Conservation (phyloP, 2,888 invertebrate genomes). For the Leptothorax acervorum region DNA sequence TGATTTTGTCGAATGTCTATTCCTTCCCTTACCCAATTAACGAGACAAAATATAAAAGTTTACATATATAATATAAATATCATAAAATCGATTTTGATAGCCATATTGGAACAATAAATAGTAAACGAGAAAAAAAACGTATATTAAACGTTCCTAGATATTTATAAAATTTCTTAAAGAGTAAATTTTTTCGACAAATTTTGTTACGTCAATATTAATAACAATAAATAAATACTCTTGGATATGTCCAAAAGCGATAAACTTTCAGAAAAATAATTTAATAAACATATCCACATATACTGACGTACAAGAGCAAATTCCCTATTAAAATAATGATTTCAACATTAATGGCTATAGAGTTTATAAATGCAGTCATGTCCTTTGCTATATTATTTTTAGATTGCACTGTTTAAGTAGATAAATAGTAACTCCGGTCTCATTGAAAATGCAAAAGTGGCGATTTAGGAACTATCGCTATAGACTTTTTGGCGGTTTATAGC, state of each 20-base stretch:
- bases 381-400: conserved; percentile 33
- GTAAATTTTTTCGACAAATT: conserved; percentile 16
- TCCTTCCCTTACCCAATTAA: conserved; percentile 21
- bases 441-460: conserved; percentile 46
- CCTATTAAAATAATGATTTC: conserved; percentile 36
- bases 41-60: conserved; percentile 2
- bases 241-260: background rate
- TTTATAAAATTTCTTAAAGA: conserved; percentile 4
- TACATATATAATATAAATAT: conserved; percentile 16
- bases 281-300: conserved; percentile 16
- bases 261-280: conserved; percentile 33
- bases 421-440: conserved; percentile 11
- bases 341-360: conserved; percentile 20
- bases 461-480: conserved; percentile 69
- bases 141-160: background rate
- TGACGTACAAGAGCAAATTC: conserved; percentile 24
- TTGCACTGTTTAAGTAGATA: conserved; percentile 43
- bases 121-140: background rate
- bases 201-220: conserved; percentile 8
- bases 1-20: conserved; percentile 27
- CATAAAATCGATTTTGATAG: background rate
- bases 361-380: conserved; percentile 19
- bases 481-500: conserved; percentile 47
- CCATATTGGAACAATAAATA: conserved; percentile 14
- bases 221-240: conserved; percentile 20